Base-by-base conservation (phyloP, 2,797 vertebrate genomes). In the Lutjanus argentimaculatus region DNA sequence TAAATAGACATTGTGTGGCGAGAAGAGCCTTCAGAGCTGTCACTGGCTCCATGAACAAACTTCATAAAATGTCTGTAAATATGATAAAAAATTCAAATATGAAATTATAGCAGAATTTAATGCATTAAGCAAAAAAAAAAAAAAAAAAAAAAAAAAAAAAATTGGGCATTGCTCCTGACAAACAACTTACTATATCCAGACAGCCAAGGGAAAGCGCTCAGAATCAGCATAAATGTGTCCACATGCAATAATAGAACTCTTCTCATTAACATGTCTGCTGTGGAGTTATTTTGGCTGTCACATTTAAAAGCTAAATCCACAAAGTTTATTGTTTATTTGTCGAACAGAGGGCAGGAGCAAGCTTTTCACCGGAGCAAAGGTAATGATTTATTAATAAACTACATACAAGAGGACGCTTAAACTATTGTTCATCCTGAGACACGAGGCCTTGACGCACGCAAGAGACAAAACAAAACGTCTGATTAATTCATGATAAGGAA, bases 141-240 rank as follows among this genome's bases (percentile, higher is more conserved):
- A 45, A 45, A 42, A 25, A 25, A 25, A 25, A 25, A 25, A 25
- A 7, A 4, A 45, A 43, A 7, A 43, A 12, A 12, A 13, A 85
- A 82, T 69, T 57, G 65, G 40, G 19, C 19, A 19, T 67, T 49
- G 67, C 58, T 94, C 89, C 90, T 95, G 94, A 94, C 94, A 96
- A 94, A 95, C 95, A 94, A 90, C 90, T 93, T 95, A 89, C 92
- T 95, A 93, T 96, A 95, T 95, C 84, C 83, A 93, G 92, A 73
- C 83, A 91, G 92, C 89, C 87, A 92, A 90, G 93, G 86, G 93
- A 96, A 94, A 92, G 93, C 93, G 90, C 95, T 95, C 95, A 95
- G 73, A 96, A 96, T 96, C 95, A 95, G 94, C 95, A 95, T 92
- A 91, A 94, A 95, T 88, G 58, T 70, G 74, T 84, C 69, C 65